phyloP scores from a whole-genome alignment of 2,888 invertebrate genomes.

The Papilio gigon region DNA sequence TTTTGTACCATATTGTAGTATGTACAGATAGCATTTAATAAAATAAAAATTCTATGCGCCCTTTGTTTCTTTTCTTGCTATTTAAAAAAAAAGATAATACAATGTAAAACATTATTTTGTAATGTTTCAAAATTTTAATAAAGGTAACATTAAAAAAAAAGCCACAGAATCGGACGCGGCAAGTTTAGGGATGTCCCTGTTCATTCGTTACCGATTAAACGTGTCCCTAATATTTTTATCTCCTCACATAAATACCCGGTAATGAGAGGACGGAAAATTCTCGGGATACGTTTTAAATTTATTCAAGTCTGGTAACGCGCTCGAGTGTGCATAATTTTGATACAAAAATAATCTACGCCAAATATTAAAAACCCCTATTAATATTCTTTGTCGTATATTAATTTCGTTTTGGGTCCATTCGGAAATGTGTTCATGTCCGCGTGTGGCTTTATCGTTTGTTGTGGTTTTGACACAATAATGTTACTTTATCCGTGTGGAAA shows the following conservation, averaged over 20 bases:
- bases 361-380: constrained; percentile 72
- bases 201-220: constrained; percentile 79
- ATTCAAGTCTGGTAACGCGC: constrained; percentile 73
- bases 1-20: too few relatives aligned
- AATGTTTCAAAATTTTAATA: constrained; percentile 16
- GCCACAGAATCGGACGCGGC: constrained; percentile 41
- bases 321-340: constrained; percentile 81
- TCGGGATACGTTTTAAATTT: constrained; percentile 75
- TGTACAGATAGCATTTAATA: too few relatives aligned
- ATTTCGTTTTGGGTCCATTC: constrained; percentile 43
- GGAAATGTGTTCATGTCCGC: constrained; percentile 38
- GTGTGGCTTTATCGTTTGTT: constrained; percentile 39
- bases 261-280: constrained; percentile 79
- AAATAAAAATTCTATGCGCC: too few relatives aligned
- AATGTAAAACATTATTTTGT: too few relatives aligned
- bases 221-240: constrained; percentile 83
- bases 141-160: constrained; percentile 38
- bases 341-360: constrained; percentile 78
- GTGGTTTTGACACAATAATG: constrained; percentile 29
- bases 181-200: constrained; percentile 56
- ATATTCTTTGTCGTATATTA: constrained; percentile 52
- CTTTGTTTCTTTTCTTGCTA: too few relatives aligned
- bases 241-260: constrained; percentile 79
- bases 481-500: background rate
- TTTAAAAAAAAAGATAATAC: too few relatives aligned